phyloP scores from a whole-genome alignment of 2,888 invertebrate species.

The Morinoia aosen region DNA sequence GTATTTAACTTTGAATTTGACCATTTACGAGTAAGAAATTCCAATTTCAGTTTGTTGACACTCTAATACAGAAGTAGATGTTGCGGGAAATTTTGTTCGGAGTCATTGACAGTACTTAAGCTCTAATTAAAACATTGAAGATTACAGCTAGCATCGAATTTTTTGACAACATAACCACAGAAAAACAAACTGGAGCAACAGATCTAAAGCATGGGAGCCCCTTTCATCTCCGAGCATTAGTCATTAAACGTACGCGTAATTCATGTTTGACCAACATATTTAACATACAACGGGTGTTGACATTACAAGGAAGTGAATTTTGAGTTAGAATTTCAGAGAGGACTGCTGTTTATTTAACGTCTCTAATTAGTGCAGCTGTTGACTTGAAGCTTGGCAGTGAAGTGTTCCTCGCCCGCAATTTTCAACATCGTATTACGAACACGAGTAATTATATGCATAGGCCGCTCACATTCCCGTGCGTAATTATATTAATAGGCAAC shows the following conservation, averaged over 20 bases:
- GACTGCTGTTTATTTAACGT: not conserved
- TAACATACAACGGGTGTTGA: not conserved
- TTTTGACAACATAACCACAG: no score
- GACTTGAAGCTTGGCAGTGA: not conserved
- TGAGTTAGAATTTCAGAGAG: not conserved
- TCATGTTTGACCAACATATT: not conserved
- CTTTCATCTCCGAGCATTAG: not conserved
- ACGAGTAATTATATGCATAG: not conserved
- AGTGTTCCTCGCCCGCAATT: not conserved
- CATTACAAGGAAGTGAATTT: not conserved
- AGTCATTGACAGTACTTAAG: no score
- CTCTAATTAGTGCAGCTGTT: slow-evolving; percentile 10
- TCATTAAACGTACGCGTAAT: not conserved
- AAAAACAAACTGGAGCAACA: no score
- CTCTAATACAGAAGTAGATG: not conserved
- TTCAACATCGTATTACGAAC: not conserved
- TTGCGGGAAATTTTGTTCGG: no score
- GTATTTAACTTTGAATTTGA: not conserved
- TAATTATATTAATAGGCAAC: not conserved
- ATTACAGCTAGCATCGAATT: no score
- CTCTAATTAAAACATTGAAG: no score
- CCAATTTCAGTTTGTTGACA: not conserved
- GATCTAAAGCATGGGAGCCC: no score
- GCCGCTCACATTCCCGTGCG: not conserved
- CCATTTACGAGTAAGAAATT: not conserved